These are phyloP conservation scores for Cephus cinctus DNA, from an alignment of 1,140 invertebrate genomes.

Conservation along the genomic window DNA sequence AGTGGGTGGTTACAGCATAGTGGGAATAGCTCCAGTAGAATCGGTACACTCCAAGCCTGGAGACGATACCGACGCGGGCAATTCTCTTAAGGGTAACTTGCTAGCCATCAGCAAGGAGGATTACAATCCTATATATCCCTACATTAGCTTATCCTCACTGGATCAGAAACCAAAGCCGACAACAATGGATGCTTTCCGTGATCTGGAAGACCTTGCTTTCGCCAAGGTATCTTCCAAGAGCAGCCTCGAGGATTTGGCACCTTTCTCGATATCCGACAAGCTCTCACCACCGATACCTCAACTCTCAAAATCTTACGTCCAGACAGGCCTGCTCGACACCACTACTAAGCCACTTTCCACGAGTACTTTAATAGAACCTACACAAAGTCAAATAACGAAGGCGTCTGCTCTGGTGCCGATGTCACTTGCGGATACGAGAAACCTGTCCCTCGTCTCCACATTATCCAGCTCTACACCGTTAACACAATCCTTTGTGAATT, in stretches of 20 bases:
- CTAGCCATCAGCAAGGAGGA: no score
- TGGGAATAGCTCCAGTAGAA: conserved; percentile 31
- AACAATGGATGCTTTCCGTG: conserved; percentile 13
- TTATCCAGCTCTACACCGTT: conserved; percentile 19
- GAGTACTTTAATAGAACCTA: no score
- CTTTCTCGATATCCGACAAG: conserved; percentile 9
- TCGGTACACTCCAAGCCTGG: conserved; percentile 28
- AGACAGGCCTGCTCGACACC: conserved; percentile 31
- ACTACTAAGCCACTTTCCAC: conserved; percentile 21
- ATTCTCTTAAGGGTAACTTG: no score
- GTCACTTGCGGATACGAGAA: conserved; percentile 16
- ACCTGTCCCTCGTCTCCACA: conserved; percentile 26
- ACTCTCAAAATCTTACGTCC: conserved; percentile 40
- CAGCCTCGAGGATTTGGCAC: conserved; percentile 10
- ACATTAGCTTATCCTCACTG: conserved; percentile 34
- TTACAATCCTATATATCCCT: conserved; percentile 26
- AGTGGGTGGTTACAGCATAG: conserved; percentile 32
- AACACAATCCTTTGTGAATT: conserved; percentile 11
- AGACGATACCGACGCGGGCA: conserved; percentile 22
- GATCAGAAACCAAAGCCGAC: conserved; percentile 31
- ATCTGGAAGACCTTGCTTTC: conserved; percentile 25
- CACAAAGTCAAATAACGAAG: no score
- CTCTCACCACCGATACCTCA: no score
- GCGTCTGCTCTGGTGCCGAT: conserved; percentile 20
- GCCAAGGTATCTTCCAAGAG: conserved; percentile 19